Conservation (phyloP, 2,113 vertebrate species). For the Morone chrysops region DNA sequence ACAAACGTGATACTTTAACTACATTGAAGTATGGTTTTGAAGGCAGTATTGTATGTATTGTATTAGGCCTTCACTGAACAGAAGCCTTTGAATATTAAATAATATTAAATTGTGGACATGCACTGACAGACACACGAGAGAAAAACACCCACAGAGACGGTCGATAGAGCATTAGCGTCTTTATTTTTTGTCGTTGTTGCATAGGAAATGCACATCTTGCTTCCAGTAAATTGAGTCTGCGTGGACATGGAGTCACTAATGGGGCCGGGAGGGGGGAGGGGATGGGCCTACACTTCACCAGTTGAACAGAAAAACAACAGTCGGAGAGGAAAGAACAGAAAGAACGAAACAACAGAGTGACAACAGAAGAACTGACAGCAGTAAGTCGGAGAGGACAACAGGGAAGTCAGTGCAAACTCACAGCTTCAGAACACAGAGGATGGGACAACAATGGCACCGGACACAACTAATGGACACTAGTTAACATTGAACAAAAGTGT, state of each 20-base stretch:
- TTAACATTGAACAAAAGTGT: slow-evolving; percentile 74
- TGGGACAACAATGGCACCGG: slow-evolving; percentile 91
- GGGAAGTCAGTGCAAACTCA: slow-evolving; percentile 54
- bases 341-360: slow-evolving; percentile 14
- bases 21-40: no score
- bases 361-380: slow-evolving; percentile 28
- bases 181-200: slow-evolving; percentile 95
- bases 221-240: slow-evolving; percentile 97
- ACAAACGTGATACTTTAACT: not conserved
- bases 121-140: not conserved
- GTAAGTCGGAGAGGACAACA: slow-evolving; percentile 22
- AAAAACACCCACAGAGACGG: slow-evolving; percentile 43
- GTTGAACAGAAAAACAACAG: slow-evolving; percentile 65
- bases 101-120: not conserved
- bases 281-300: slow-evolving; percentile 91
- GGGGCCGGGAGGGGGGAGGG: slow-evolving; percentile 88
- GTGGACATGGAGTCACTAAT: slow-evolving; percentile 94
- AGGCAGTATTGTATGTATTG: no score
- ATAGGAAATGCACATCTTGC: slow-evolving; percentile 99
- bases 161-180: slow-evolving; percentile 93
- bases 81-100: not conserved
- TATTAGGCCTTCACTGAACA: not conserved
- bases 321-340: slow-evolving; percentile 3
- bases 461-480: slow-evolving; percentile 87
- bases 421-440: slow-evolving; percentile 66